Percentiles rank a stretch among this genome's conserved stretches.
phyloP scores from a whole-genome alignment of 2,888 invertebrate genomes.

The Hypselothyrea guttata region DNA sequence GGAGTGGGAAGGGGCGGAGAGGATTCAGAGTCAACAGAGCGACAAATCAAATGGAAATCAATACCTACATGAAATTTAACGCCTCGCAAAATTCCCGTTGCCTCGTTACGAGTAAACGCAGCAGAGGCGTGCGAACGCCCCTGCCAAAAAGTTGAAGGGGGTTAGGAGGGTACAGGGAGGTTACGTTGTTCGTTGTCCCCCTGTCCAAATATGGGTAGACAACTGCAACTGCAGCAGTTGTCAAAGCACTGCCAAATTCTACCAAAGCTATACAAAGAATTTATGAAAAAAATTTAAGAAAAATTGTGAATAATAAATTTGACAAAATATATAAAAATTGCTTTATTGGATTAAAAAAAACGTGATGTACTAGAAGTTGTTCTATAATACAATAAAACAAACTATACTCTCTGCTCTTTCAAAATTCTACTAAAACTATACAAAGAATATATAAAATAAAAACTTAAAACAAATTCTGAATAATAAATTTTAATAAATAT shows the following conservation, averaged over 20 bases:
- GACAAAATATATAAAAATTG: too few species aligned
- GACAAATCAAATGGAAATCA: conserved; percentile 74
- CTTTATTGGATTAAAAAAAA: too few species aligned
- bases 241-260: conserved; percentile 56
- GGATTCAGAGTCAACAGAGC: conserved; percentile 7
- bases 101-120: conserved; percentile 29
- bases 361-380: conserved; percentile 9
- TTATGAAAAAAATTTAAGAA: conserved; percentile 35
- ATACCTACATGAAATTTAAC: conserved; percentile 71
- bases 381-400: too few species aligned
- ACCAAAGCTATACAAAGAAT: conserved; percentile 45
- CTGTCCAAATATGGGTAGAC: conserved; percentile 47
- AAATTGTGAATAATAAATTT: too few species aligned
- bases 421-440: too few species aligned
- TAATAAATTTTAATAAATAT: too few species aligned
- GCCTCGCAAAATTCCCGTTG: conserved; percentile 46
- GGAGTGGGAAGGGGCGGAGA: not conserved
- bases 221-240: conserved; percentile 43
- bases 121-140: conserved; percentile 5
- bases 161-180: too few species aligned
- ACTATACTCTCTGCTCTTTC: too few species aligned
- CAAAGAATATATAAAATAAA: too few species aligned
- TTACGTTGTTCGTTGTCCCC: conserved; percentile 1
- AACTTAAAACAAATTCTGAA: too few species aligned
- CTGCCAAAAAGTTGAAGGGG: not conserved